Percentiles rank a stretch among this genome's conserved stretches.
These are phyloP conservation scores for Pristiophorus japonicus DNA, from an alignment of 2,113 vertebrate genomes.

Conservation along the genomic window DNA sequence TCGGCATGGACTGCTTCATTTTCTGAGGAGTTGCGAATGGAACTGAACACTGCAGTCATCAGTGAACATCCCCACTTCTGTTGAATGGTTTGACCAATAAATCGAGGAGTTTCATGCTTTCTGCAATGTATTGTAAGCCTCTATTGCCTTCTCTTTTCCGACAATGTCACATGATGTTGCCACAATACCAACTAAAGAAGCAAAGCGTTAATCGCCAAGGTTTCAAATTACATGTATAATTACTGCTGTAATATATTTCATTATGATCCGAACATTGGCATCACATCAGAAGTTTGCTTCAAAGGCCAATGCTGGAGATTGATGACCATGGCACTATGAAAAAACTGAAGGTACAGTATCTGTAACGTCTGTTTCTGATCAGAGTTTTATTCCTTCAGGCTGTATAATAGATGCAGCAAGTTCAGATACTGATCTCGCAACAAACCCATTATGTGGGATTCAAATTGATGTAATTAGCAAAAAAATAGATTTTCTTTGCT, in stretches of 20 bases:
- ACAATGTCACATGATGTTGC: background rate
- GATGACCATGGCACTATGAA: background rate
- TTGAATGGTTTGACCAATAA: background rate
- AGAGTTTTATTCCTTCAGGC: background rate
- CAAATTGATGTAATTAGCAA: background rate
- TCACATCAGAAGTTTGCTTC: background rate
- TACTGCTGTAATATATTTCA: background rate
- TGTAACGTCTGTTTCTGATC: background rate
- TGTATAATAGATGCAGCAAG: background rate
- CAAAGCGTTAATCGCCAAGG: background rate
- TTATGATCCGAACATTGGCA: background rate
- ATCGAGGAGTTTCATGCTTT: background rate
- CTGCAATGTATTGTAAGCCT: background rate
- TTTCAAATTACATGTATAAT: background rate
- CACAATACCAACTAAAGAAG: background rate
- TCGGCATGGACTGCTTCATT: too few relatives aligned
- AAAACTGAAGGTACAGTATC: background rate
- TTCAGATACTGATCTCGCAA: background rate
- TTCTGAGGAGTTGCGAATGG: too few relatives aligned
- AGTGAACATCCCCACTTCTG: too few relatives aligned
- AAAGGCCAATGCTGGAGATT: background rate
- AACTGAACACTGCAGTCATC: too few relatives aligned
- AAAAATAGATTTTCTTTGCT: background rate
- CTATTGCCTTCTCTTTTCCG: background rate
- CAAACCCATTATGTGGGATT: background rate